Evolutionary conservation across 1,140 invertebrate species (phyloP).

Genomic region (Neodiprion lecontei): DNA sequence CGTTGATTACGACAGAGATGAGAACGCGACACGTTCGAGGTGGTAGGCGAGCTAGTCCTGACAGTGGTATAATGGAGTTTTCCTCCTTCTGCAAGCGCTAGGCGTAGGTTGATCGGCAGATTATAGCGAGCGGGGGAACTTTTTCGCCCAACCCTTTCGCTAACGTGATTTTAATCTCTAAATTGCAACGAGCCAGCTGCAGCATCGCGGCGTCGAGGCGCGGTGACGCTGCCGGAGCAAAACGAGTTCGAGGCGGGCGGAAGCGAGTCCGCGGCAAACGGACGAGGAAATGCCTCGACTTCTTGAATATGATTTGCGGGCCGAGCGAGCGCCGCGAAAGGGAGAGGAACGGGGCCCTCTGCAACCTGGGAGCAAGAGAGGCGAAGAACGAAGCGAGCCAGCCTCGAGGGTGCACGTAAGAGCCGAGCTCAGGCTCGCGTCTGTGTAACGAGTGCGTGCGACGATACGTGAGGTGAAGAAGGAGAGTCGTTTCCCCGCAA

Average conservation of each 20-base stretch:
- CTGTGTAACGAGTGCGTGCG: not conserved
- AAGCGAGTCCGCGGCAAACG: not conserved
- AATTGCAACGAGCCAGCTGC: not conserved
- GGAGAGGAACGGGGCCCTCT: not conserved
- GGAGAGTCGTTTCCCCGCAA: not conserved
- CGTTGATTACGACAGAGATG: too few relatives aligned
- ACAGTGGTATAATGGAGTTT: too few relatives aligned
- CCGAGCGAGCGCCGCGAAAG: not conserved
- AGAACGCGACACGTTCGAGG: too few relatives aligned
- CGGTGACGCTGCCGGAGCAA: not conserved
- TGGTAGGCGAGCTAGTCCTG: too few relatives aligned
- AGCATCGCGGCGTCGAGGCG: too few relatives aligned
- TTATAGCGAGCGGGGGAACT: not conserved
- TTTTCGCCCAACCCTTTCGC: not conserved
- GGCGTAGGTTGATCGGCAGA: too few relatives aligned
- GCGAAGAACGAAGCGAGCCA: not conserved
- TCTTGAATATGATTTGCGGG: not conserved
- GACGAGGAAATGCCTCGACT: not conserved
- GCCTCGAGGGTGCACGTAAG: constrained; percentile 2
- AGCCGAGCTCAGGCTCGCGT: not conserved
- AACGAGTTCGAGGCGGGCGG: not conserved
- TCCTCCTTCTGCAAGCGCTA: too few relatives aligned
- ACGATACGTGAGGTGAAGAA: not conserved
- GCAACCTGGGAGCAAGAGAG: not conserved
- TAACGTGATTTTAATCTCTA: constrained; percentile 4